Evolutionary conservation across 1,140 invertebrate genomes (phyloP), one percentile per base, ranked within the genome.

Genomic region (Drosophila subpulchrella): DNA sequence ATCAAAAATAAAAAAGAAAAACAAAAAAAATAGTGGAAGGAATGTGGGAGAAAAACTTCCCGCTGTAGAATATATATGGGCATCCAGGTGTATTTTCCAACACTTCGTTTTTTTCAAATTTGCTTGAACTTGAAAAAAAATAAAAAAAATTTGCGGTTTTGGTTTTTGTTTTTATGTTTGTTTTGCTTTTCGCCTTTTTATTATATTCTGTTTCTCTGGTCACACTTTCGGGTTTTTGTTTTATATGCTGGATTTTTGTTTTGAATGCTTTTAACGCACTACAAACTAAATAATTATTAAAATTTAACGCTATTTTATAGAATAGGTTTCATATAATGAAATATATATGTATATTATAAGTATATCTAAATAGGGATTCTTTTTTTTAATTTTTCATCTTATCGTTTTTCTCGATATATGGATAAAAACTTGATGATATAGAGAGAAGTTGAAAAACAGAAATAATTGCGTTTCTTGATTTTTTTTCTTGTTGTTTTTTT

Each of bases 271-370:
- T 55, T 66, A 85, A 81, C 82, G 77, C 84, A 89, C 84, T 89
- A 89, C 84, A 75, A 81, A 89, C 84, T 89, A 89, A 86, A 83
- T 89, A 89, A 88, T 88, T 89, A 71, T 84, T 81, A 75, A 89
- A 71, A 83, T 65, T 75, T 89, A 84, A 89, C 70, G 77, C 84
- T 89, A 89, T 78, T 58, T 70, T 81, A 78, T 85, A 72, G 66
- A 71, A 82, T 58, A 78, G 56, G 53, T 83, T 73, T 65, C 47
- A 78, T 79, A 71, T 75, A 79, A 57, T 79, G 71, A 73, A 67
- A 75, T 66, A 78, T 78, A 57, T 71, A 67, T 88, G 51, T 75
- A 76, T 76, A 56, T 70, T 70, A 77, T 56, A 44, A 62, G 61
- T 72, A 76, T 65, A 62, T 72, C 58, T 75, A 84, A 66, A 70